Base-by-base conservation (phyloP, 2,113 vertebrate genomes). In the Apteryx mantelli region DNA sequence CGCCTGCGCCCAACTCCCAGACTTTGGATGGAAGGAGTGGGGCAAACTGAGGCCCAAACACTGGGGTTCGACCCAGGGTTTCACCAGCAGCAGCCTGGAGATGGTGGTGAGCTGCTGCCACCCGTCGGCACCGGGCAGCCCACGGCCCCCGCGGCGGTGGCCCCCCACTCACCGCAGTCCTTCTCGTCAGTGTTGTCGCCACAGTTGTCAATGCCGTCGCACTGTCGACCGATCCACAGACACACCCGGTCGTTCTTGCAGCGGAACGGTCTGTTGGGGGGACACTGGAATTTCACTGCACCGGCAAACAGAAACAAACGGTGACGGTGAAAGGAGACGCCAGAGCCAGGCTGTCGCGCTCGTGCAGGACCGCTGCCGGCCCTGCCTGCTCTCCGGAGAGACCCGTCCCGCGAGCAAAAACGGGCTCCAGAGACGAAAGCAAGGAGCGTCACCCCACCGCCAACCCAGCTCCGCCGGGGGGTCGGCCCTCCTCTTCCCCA, bases 181-280 rank as follows among this genome's bases (percentile, higher is more conserved):
- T 98, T 97, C 97, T 99, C 99, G 36, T 99, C 99, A 0, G 99
- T 99, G 90, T 98, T 98, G 94, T 99, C 99, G 5, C 99, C 99
- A 11, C 99, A 99, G 97, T 99, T 98, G 97, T 99, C 98, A 1
- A 99, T 97, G 10, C 99, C 98, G 4, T 99, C 99, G 4, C 99
- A 99, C 65, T 99, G 99, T 78, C 99, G 99, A 69, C 98, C 98
- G 7, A 98, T 96, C 97, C 99, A 98, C 87, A 99, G 97, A 96
- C 99, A 99, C 4, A 99, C 99, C 0, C 99, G 99, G 95, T 99
- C 98, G 5, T 99, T 99, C 90, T 98, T 99, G 98, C 99, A 99
- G 63, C 99, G 99, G 99, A 99, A 99, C 58, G 98, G 98, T 96
- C 99, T 98, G 96, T 98, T 99, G 85, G 99, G 99, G 50, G 99